phyloP scores from a whole-genome alignment of 2,888 invertebrate genomes.

The Tachina lurida region DNA sequence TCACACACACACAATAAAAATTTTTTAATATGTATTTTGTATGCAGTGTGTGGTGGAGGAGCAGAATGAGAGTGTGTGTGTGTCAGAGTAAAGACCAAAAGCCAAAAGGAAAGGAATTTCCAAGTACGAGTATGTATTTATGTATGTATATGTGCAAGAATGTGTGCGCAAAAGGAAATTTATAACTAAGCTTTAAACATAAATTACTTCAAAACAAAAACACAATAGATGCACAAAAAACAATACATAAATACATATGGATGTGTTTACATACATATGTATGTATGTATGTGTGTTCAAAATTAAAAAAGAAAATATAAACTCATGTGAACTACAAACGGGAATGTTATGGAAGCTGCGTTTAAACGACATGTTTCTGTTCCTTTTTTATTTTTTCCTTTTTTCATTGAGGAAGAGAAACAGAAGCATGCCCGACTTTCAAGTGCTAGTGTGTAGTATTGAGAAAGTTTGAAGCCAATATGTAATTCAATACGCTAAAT shows the following conservation, averaged over 20 bases:
- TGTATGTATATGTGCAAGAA: not conserved
- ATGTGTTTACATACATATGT: constrained; percentile 30
- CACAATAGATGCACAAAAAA: constrained; percentile 14
- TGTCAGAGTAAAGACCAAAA: constrained; percentile 7
- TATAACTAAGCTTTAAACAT: constrained; percentile 66
- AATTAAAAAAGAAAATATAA: not conserved
- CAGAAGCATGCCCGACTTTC: not conserved
- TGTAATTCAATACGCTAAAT: constrained; percentile 80
- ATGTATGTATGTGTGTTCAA: not conserved
- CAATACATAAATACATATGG: constrained; percentile 3
- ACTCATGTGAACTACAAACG: not conserved
- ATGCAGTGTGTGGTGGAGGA: not conserved
- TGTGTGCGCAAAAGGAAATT: constrained; percentile 42
- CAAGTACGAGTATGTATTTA: not conserved
- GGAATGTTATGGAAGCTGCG: not conserved
- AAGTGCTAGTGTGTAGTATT: constrained; percentile 20
- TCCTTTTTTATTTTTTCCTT: not conserved
- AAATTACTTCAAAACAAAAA: constrained; percentile 62
- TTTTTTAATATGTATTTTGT: not conserved
- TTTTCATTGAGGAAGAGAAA: no score
- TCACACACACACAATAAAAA: constrained; percentile 1
- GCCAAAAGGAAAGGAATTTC: constrained; percentile 42
- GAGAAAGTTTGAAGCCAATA: constrained; percentile 73
- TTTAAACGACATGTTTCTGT: not conserved
- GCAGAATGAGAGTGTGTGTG: no score